A percentile compares a stretch with the other conserved stretches of the same genome.
Evolutionary conservation across 1,140 invertebrate genomes (phyloP).

Genomic region (Zaprionus capensis): DNA sequence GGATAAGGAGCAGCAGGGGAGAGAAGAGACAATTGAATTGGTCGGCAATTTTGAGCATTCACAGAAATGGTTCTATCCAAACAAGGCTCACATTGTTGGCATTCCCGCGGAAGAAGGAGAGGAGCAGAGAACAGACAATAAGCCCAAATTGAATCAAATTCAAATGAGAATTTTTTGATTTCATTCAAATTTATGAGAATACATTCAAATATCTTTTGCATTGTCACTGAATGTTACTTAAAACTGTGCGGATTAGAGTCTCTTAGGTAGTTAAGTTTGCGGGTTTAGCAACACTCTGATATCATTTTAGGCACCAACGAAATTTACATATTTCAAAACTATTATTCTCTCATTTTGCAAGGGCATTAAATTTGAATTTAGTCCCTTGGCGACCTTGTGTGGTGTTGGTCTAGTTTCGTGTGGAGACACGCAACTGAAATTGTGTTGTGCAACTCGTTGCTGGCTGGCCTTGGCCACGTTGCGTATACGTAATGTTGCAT

Average conservation of each 20-base stretch:
- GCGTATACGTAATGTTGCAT: slow-evolving; percentile 57
- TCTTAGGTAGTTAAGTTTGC: not conserved
- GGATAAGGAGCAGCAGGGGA: slow-evolving; percentile 12
- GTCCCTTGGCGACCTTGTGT: not conserved
- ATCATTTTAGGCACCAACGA: not conserved
- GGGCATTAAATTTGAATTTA: slow-evolving; percentile 2
- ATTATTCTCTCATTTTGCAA: not conserved
- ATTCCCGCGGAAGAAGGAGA: not conserved
- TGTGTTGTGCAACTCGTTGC: slow-evolving; percentile 5
- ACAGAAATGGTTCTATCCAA: slow-evolving; percentile 15
- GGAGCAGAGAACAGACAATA: not conserved
- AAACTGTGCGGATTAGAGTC: not conserved
- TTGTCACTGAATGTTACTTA: not conserved
- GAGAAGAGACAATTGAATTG: slow-evolving; percentile 50
- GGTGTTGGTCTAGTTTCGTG: not conserved
- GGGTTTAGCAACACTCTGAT: not conserved
- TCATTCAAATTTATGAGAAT: not conserved
- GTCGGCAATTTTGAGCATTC: slow-evolving; percentile 38
- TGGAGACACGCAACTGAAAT: not conserved
- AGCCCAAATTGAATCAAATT: slow-evolving; percentile 48
- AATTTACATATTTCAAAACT: not conserved
- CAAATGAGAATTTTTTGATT: slow-evolving; percentile 10
- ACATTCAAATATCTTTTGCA: not conserved
- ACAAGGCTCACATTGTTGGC: slow-evolving; percentile 1
- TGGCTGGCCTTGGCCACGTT: slow-evolving; percentile 17